phyloP scores from a whole-genome alignment of 1,140 invertebrate genomes.

The Meloidogyne exigua region DNA sequence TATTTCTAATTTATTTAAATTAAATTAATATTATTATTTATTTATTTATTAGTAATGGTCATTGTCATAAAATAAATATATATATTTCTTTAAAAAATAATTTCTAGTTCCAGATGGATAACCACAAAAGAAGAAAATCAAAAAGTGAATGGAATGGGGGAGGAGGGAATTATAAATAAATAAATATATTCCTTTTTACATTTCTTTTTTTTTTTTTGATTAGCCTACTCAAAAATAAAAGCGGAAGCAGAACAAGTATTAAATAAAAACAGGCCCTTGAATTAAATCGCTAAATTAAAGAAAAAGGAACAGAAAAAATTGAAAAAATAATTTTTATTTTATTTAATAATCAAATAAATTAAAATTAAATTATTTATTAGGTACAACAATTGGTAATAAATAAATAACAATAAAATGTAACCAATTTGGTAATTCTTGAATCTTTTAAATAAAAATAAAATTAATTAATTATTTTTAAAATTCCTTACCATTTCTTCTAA shows the following conservation, averaged over 20 bases:
- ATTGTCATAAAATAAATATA: no score
- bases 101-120: not conserved
- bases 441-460: not conserved
- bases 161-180: not conserved
- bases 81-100: no score
- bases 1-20: no score
- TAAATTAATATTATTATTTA: no score
- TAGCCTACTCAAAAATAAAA: not conserved
- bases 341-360: no score
- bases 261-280: not conserved
- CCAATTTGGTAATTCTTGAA: not conserved
- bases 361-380: not conserved
- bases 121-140: not conserved
- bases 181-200: not conserved
- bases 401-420: not conserved
- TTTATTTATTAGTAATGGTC: no score
- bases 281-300: not conserved
- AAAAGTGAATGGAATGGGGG: not conserved
- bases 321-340: not conserved
- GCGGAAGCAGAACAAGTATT: not conserved
- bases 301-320: not conserved
- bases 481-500: not conserved
- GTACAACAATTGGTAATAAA: not conserved
- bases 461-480: not conserved
- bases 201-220: not conserved